phyloP scores from a whole-genome alignment of 2,888 invertebrate genomes.

The Cephus spinipes region DNA sequence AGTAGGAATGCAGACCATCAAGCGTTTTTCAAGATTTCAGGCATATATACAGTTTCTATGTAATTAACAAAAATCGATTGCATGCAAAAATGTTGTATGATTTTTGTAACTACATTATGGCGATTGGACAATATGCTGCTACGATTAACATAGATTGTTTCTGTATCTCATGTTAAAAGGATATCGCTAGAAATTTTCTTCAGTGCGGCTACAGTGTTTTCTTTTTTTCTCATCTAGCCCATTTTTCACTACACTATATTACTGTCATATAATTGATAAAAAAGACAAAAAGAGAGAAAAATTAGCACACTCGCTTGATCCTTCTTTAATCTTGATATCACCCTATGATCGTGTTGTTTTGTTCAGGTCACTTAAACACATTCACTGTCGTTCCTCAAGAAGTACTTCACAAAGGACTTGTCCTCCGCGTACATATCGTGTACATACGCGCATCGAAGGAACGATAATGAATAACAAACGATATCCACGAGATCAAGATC shows the following conservation, averaged over 20 bases:
- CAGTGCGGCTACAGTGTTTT: background rate
- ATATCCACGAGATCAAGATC: constrained; percentile 68
- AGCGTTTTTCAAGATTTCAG: background rate
- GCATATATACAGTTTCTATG: background rate
- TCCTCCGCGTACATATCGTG: constrained; percentile 43
- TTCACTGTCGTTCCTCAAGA: constrained; percentile 66
- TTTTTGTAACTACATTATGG: background rate
- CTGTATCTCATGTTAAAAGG: background rate
- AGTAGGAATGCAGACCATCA: background rate
- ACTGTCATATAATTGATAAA: background rate
- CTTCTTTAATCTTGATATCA: constrained; percentile 39
- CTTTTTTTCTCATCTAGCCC: background rate
- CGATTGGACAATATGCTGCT: background rate
- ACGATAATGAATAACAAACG: constrained; percentile 65
- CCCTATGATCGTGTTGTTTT: constrained; percentile 65
- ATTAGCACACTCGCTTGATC: constrained; percentile 29
- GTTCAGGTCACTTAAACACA: constrained; percentile 68
- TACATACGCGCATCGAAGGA: constrained; percentile 57
- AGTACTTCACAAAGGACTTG: constrained; percentile 63
- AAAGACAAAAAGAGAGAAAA: background rate
- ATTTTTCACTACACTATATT: background rate
- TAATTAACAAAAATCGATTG: background rate
- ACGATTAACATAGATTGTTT: background rate
- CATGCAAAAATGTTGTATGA: background rate
- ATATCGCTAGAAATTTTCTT: background rate